These are phyloP conservation scores for Temnothorax longispinosus DNA, from an alignment of 1,140 invertebrate genomes.

Conservation along the genomic window DNA sequence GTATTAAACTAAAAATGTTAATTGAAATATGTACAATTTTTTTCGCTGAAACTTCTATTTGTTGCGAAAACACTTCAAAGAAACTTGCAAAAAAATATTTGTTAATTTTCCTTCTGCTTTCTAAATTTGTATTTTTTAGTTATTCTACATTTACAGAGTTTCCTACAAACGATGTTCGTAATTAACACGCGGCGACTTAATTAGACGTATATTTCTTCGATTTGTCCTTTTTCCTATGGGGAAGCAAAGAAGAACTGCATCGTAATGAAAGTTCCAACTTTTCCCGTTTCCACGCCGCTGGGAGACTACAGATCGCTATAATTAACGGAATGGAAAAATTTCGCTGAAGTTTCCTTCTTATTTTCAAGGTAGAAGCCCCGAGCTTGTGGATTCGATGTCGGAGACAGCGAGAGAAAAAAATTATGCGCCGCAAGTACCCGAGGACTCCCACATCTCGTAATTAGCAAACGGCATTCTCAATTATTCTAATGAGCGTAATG, in stretches of 20 bases:
- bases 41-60: neutral
- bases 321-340: conserved; percentile 38
- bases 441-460: conserved; percentile 68
- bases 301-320: conserved; percentile 19
- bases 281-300: conserved; percentile 12
- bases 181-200: conserved; percentile 26
- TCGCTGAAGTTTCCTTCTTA: conserved; percentile 38
- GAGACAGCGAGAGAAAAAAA: conserved; percentile 39
- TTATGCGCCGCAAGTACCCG: conserved; percentile 35
- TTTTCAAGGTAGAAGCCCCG: neutral
- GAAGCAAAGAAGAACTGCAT: conserved; percentile 1
- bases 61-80: neutral
- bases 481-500: conserved; percentile 78
- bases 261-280: conserved; percentile 32
- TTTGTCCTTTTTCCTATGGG: neutral
- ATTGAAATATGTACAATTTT: neutral
- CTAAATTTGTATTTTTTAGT: neutral
- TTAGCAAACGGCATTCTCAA: conserved; percentile 76
- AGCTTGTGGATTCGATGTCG: conserved; percentile 23
- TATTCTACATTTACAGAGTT: neutral
- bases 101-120: neutral
- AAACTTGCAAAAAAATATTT: neutral
- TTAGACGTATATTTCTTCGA: neutral
- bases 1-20: neutral
- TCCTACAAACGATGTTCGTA: neutral